phyloP scores from a whole-genome alignment of 2,113 vertebrate genomes.

The Corvus moneduloides region DNA sequence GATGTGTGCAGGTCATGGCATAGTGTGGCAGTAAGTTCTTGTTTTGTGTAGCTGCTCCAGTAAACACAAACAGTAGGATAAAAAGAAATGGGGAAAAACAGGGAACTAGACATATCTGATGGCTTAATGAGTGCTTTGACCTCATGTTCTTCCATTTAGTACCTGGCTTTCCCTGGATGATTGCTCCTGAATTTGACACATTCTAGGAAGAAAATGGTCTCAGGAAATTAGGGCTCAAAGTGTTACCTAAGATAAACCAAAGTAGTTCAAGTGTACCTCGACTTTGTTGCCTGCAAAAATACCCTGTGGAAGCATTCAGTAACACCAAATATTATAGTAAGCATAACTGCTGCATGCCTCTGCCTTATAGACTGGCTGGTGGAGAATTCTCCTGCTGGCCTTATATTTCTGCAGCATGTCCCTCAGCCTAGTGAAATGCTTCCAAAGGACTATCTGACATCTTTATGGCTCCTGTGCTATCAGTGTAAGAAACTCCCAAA shows the following conservation, averaged over 20 bases:
- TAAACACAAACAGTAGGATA: not conserved
- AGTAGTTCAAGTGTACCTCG: not conserved
- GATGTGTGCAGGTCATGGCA: not conserved
- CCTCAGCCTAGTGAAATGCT: not conserved
- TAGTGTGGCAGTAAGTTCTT: not conserved
- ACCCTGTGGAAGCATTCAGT: not conserved
- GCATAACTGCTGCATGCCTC: not conserved
- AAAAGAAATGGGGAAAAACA: not conserved
- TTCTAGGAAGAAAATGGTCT: not conserved
- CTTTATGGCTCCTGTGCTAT: not conserved
- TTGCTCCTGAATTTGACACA: not conserved
- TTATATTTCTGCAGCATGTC: not conserved
- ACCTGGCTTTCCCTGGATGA: not conserved
- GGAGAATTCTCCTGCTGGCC: not conserved
- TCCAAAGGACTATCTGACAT: not conserved
- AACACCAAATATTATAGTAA: not conserved
- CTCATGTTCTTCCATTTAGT: not conserved
- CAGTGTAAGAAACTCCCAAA: not conserved
- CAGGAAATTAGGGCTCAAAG: not conserved
- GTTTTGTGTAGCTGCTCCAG: not conserved
- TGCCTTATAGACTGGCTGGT: not conserved
- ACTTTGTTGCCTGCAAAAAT: not conserved
- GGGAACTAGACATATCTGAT: not conserved
- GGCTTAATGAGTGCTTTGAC: not conserved
- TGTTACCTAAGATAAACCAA: not conserved